phyloP scores from a whole-genome alignment of 2,797 vertebrate species.

The Acanthopagrus latus region DNA sequence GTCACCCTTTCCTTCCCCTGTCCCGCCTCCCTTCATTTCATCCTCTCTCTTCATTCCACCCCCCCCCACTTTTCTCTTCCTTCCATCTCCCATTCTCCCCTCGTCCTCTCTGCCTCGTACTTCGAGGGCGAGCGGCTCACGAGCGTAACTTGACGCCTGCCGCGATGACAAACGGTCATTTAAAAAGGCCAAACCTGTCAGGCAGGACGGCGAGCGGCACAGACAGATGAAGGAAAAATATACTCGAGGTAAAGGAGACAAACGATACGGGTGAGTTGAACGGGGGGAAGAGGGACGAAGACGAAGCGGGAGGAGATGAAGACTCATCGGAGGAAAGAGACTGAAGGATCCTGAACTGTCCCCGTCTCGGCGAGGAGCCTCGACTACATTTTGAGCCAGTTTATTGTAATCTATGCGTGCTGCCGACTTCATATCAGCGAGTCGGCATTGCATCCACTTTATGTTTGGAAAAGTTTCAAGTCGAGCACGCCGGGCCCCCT shows the following conservation, averaged over 20 bases:
- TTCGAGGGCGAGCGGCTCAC: conserved; percentile 53
- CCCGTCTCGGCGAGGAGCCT: conserved; percentile 18
- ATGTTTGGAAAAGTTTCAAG: conserved; percentile 39
- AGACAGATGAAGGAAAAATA: conserved; percentile 81
- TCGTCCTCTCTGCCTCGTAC: conserved; percentile 45
- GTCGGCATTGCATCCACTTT: conserved; percentile 11
- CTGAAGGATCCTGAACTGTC: conserved; percentile 44
- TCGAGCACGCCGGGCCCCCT: conserved; percentile 21
- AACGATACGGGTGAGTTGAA: conserved; percentile 57
- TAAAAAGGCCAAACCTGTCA: conserved; percentile 82
- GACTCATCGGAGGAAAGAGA: conserved; percentile 55
- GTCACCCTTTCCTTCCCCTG: conserved; percentile 22
- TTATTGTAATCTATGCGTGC: conserved; percentile 50
- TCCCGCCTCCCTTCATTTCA: conserved; percentile 38
- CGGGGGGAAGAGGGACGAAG: conserved; percentile 34
- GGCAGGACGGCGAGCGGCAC: conserved; percentile 42
- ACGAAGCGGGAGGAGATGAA: conserved; percentile 64
- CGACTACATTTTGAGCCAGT: conserved; percentile 38
- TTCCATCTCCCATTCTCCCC: conserved; percentile 8
- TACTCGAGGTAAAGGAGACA: conserved; percentile 72
- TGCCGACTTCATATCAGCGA: conserved; percentile 37
- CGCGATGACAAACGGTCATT: conserved; percentile 82
- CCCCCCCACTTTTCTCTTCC: conserved; percentile 35
- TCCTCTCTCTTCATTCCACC: conserved; percentile 36
- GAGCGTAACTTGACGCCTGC: conserved; percentile 63